Evolutionary conservation across 2,797 vertebrate species (phyloP), one percentile per base, ranked within the genome.

Genomic region (Myotis vivesi): DNA sequence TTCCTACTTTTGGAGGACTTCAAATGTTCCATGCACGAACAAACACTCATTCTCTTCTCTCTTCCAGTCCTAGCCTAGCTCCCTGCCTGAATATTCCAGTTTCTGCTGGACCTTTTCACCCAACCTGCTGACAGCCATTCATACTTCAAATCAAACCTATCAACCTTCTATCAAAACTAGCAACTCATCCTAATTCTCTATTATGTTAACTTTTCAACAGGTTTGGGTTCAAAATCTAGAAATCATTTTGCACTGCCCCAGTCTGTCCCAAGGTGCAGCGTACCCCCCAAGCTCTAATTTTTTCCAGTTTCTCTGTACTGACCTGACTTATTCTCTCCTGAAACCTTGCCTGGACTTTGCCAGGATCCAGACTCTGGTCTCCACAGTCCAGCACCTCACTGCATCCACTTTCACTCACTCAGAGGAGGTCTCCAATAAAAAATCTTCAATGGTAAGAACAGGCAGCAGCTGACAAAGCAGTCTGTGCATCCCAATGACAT

Each of bases 191-290:
- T 59, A 55, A 71, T 44, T 30, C 11, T n/a, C 53, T 36, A 25
- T 16, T 71, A 76, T 46, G n/a, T 72, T 85, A 88, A 64, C n/a
- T 72, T 90, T 72, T 53, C 49, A 44, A 68, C 22, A 57, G 22
- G 33, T 62, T 76, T 23, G 36, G 5, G 6, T 57, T 87, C 53
- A 76, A 81, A 53, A 25, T 38, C 30, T 84, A 46, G 46, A 90
- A 75, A 49, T 38, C 30, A 22, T 8, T 84, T 23, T 8, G 3
- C 36, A 23, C 22, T 83, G 38, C 28, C 10, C 38, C 72, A 57
- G 0, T 91, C 11, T n/a, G 8, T 16, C 19, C 3, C 9, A 11
- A 64, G 30, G 28, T 4, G 0, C 25, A 49, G 10, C 5, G 0
- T 8, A n/a, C 19, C 13, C 6, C 73, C 17, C 4, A 16, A 16